Evolutionary conservation across 2,888 invertebrate genomes (phyloP), one percentile per base, ranked within the genome.

Genomic region (Hyalella azteca): DNA sequence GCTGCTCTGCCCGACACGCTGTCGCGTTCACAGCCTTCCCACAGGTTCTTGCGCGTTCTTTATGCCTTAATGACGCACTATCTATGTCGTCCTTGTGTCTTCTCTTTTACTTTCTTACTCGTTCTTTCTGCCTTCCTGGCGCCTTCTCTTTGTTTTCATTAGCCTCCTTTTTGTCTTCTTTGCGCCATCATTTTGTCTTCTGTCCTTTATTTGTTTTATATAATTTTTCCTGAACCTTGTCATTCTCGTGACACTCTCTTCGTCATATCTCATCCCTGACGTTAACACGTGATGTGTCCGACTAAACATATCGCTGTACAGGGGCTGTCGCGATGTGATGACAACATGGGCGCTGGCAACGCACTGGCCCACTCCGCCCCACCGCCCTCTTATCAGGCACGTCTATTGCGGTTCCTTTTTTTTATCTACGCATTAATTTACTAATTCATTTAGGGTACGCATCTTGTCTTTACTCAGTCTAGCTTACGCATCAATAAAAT

Each of bases 331-430:
- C 26, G 54, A 22, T 11, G 7, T 1, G 1, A 22, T 2, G 54
- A 54, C 54, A 29, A 54, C 54, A 0, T 11, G 22, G n/a, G 3
- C 36, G 15, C 66, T 36, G 7, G 36, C 66, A 19, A 19, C 36
- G 19, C 36, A 4, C 36, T 66, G 13, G 36, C 66, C 5, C 36
- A 66, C 66, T 66, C 66, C 39, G 29, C 66, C 5, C 66, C 66
- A 0, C 66, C 66, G 13, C 66, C 66, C 66, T 66, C 66, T 13
- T 66, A 66, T n/a, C 66, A 66, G 66, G 66, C n/a, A n/a, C n/a
- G n/a, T n/a, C n/a, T n/a, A n/a, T n/a, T n/a, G n/a, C n/a, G n/a
- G n/a, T n/a, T n/a, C n/a, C n/a, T n/a, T n/a, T n/a, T n/a, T n/a
- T n/a, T n/a, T n/a, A n/a, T n/a, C n/a, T n/a, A n/a, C n/a, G n/a